These are phyloP conservation scores for Glaucopsyche alexis DNA, from an alignment of 2,888 invertebrate species.

Conservation along the genomic window DNA sequence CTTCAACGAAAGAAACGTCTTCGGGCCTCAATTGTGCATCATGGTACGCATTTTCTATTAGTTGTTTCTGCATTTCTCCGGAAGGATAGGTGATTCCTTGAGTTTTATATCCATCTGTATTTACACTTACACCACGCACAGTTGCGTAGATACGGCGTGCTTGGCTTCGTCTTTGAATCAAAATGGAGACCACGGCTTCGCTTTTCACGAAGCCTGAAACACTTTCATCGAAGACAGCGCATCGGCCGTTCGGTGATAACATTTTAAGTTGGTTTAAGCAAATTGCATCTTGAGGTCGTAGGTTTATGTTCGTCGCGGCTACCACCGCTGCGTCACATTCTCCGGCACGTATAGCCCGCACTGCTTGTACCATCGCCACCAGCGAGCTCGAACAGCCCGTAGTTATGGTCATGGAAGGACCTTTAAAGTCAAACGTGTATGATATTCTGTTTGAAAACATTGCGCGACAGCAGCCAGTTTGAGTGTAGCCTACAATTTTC, in stretches of 20 bases:
- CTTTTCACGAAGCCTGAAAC: constrained; percentile 4
- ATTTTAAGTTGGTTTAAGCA: background rate
- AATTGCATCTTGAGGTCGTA: background rate
- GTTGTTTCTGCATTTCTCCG: background rate
- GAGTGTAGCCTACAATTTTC: background rate
- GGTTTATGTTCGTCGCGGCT: background rate
- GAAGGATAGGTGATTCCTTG: constrained; percentile 23
- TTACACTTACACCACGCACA: too few species aligned
- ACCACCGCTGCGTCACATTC: constrained; percentile 23
- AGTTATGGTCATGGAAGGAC: background rate
- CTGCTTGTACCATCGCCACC: constrained; percentile 11
- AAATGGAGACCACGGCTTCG: too few species aligned
- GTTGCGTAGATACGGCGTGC: too few species aligned
- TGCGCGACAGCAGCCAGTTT: constrained; percentile 14
- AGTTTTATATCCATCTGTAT: background rate
- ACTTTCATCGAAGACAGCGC: too few species aligned
- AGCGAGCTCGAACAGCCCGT: constrained; percentile 15
- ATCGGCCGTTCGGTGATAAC: background rate
- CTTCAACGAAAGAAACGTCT: constrained; percentile 4
- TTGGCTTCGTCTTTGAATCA: too few species aligned
- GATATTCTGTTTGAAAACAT: too few species aligned
- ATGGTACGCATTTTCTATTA: background rate
- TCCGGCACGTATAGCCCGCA: background rate
- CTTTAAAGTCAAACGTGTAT: too few species aligned
- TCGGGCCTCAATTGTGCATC: background rate